phyloP scores from a whole-genome alignment of 2,113 vertebrate species.

The Motacilla tschutschensis region DNA sequence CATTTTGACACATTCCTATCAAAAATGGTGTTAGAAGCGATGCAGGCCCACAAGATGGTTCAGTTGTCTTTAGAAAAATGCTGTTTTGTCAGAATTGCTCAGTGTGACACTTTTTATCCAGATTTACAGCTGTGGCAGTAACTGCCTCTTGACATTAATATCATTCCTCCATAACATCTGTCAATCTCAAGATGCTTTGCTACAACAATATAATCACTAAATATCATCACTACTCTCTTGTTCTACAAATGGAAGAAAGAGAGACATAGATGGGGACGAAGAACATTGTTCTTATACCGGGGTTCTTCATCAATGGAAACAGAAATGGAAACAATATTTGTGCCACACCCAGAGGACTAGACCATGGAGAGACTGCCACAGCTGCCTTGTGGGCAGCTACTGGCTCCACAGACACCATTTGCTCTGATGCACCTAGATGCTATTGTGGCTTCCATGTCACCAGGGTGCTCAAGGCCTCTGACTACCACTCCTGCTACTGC shows the following conservation, averaged over 20 bases:
- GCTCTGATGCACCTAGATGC: neutral
- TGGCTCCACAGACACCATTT: neutral
- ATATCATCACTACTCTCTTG: neutral
- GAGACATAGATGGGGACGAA: too few species aligned
- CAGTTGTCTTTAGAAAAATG: neutral
- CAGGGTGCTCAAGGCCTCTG: neutral
- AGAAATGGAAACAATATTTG: neutral
- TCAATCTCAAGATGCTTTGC: neutral
- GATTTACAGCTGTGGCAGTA: neutral
- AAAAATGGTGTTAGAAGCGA: neutral
- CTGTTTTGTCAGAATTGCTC: neutral
- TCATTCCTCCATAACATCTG: neutral
- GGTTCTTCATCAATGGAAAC: neutral
- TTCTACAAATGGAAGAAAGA: neutral
- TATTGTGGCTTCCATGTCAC: neutral
- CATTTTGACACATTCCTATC: neutral
- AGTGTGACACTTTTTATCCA: neutral
- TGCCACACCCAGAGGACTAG: neutral
- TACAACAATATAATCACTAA: neutral
- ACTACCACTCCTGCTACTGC: neutral
- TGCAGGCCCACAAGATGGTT: neutral
- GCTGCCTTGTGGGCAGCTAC: neutral
- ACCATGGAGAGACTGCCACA: neutral
- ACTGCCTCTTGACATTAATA: neutral
- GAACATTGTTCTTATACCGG: neutral